Conservation (phyloP, 2,888 invertebrate genomes). For the Ormyrus pomaceus region DNA sequence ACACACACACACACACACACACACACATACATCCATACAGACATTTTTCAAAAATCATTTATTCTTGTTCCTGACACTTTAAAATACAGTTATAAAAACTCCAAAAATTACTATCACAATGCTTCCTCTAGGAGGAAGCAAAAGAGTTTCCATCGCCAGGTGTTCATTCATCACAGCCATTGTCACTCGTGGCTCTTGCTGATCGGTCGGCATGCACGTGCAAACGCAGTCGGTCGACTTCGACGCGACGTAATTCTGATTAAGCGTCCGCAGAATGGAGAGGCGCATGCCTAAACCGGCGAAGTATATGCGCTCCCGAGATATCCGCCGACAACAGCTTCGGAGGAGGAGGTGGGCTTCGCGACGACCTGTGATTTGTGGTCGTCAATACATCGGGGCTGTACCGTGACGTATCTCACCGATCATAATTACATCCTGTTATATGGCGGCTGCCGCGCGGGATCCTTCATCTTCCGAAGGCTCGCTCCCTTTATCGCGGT, state of each 20-base stretch:
- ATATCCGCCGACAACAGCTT: constrained; percentile 61
- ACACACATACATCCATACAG: no score
- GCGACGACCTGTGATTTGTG: constrained; percentile 69
- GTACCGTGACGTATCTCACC: constrained; percentile 75
- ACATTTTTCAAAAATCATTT: no score
- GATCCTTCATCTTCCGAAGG: constrained; percentile 52
- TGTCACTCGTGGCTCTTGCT: no score
- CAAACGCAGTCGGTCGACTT: constrained; percentile 16
- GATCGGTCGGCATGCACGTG: background rate
- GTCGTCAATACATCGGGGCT: constrained; percentile 73
- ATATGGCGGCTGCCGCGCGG: constrained; percentile 55
- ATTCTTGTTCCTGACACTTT: no score
- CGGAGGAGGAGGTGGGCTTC: constrained; percentile 57
- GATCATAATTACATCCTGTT: constrained; percentile 76
- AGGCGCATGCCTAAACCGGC: background rate
- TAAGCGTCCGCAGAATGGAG: constrained; percentile 40
- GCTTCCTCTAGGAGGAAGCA: no score
- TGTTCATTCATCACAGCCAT: no score
- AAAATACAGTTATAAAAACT: no score
- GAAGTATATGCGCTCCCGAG: constrained; percentile 58
- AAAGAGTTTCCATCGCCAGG: no score
- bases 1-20: no score
- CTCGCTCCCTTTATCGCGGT: no score
- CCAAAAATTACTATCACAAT: no score
- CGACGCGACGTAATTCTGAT: constrained; percentile 55